Base-by-base conservation (phyloP, 2,113 vertebrate species). In the Periophthalmodon schlosseri region DNA sequence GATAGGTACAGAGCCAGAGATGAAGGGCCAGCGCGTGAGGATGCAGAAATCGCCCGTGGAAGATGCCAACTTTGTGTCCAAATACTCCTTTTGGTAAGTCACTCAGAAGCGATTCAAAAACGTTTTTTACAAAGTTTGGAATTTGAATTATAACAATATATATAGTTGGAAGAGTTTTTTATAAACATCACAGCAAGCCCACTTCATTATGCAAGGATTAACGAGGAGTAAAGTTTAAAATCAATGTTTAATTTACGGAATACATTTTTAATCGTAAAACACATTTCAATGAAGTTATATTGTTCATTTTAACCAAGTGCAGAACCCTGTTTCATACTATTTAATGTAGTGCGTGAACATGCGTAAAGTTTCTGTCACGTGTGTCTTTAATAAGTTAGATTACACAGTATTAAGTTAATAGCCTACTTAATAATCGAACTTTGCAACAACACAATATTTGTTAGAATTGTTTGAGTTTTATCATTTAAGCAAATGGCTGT, bases 11-110 rank as follows among this genome's bases (percentile, higher is more conserved):
- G 28, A 3, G 46, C 10, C 46, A 47, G 46, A 47, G 46, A 12
- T 12, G 46, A 12, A 47, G 46, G 8, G 46, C 13, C 8, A 47
- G 88, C 84, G 86, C 66, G 80, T 87, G 88, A 95, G 91, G 93
- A 99, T 99, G 97, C 96, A 98, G 95, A 96, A 94, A 87, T 98
- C 97, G 87, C 97, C 97, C 1, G 92, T 96, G 93, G 97, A 99
- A 93, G 96, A 96, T 94, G 97, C 96, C 68, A 95, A 95, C 93
- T 89, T 95, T 91, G 58, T 99, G 90, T 98, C 97, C 88, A 96
- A 93, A 91, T 95, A 95, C 88, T 96, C 98, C 89, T 97, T 99
- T 94, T 98, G 97, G 97, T 99, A 94, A 94, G 95, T 77, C 20
- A 0, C 6, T 21, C 46, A n/a, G 3, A 14, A 46, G 44, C 20